Conservation (phyloP, 2,113 vertebrate species). For the Poicephalus meyeri region DNA sequence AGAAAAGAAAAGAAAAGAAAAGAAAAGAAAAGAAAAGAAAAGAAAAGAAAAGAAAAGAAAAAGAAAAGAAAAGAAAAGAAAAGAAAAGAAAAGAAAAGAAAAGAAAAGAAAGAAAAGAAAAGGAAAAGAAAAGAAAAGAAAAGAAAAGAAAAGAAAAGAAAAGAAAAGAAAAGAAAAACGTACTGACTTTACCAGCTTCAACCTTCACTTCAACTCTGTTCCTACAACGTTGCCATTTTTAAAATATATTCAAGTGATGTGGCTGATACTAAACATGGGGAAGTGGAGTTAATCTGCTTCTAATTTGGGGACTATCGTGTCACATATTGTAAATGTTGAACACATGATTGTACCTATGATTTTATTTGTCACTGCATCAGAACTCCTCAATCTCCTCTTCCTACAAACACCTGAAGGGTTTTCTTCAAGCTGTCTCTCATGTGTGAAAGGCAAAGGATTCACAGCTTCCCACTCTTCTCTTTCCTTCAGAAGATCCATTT, state of each 20-base stretch:
- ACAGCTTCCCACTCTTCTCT: not conserved
- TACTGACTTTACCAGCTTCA: not conserved
- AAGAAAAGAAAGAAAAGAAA: no score
- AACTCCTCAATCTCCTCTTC: not conserved
- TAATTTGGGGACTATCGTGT: rapidly evolving
- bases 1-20: no score
- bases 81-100: no score
- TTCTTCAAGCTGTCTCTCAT: not conserved
- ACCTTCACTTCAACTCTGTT: not conserved
- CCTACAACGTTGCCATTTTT: not conserved
- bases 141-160: no score
- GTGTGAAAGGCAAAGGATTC: not conserved
- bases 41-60: no score
- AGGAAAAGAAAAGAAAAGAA: no score
- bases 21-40: no score
- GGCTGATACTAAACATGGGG: not conserved
- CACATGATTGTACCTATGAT: not conserved
- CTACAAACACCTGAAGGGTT: not conserved
- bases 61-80: no score
- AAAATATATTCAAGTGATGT: not conserved
- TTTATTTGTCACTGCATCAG: not conserved
- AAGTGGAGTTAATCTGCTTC: not conserved
- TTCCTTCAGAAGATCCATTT: not conserved
- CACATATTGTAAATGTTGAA: not conserved
- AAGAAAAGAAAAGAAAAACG: no score